Percentiles rank a stretch among this genome's conserved stretches.
Evolutionary conservation across 2,888 invertebrate genomes (phyloP).

Genomic region (Lypha dubia): DNA sequence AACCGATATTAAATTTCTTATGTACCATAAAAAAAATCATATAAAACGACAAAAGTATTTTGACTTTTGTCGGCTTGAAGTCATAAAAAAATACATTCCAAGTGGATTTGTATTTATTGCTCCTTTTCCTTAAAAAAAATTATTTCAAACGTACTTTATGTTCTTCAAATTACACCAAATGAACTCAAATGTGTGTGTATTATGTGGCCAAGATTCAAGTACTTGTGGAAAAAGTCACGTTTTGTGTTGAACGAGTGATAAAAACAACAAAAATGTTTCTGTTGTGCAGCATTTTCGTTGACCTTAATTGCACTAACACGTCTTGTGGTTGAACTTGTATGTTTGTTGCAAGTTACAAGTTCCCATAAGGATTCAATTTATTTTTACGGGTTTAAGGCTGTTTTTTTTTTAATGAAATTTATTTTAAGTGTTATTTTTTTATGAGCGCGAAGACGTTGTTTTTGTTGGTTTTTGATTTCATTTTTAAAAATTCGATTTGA

Average conservation of each 20-base stretch:
- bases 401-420: slow-evolving; percentile 7
- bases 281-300: slow-evolving; percentile 44
- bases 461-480: slow-evolving; percentile 16
- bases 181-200: slow-evolving; percentile 21
- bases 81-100: background rate
- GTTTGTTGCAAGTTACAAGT: slow-evolving; percentile 42
- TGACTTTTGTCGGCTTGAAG: slow-evolving; percentile 41
- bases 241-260: slow-evolving; percentile 22
- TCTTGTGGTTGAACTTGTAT: slow-evolving; percentile 67
- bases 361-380: slow-evolving; percentile 64
- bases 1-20: slow-evolving; percentile 60
- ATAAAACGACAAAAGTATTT: slow-evolving; percentile 25
- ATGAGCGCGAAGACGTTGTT: background rate
- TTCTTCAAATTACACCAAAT: slow-evolving; percentile 57
- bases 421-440: slow-evolving; percentile 19
- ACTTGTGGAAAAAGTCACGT: slow-evolving; percentile 60
- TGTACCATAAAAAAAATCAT: slow-evolving; percentile 41
- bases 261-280: slow-evolving; percentile 43
- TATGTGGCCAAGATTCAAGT: background rate
- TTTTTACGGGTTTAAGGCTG: slow-evolving; percentile 14
- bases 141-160: slow-evolving; percentile 48
- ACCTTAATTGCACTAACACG: slow-evolving; percentile 67
- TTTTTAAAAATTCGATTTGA: slow-evolving; percentile 20
- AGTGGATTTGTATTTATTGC: slow-evolving; percentile 40
- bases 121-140: background rate